A percentile compares a stretch with the other conserved stretches of the same genome.
Conservation (phyloP, 1,140 invertebrate species). For the Mycetomoellerius zeteki region DNA sequence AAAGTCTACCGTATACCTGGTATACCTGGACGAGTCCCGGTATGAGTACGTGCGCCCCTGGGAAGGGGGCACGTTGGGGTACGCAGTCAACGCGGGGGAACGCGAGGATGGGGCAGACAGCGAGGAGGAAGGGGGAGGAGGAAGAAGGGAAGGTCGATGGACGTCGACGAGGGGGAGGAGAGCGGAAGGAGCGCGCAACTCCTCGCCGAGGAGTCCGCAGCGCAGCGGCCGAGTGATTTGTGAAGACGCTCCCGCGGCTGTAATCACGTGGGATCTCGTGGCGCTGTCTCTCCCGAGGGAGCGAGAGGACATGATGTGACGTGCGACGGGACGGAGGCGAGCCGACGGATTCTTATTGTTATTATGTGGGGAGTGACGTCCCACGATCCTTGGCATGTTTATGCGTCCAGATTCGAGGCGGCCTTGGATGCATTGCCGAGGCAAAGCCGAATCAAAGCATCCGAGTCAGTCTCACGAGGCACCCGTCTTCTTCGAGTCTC, state of each 20-base stretch:
- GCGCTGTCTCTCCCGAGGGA: constrained; percentile 68
- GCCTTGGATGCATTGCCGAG: constrained; percentile 80
- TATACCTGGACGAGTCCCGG: constrained; percentile 64
- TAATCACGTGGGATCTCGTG: constrained; percentile 86
- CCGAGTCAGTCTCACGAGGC: constrained; percentile 67
- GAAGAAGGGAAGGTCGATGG: constrained; percentile 62
- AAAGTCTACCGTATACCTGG: constrained; percentile 64
- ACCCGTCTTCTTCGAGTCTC: constrained; percentile 63
- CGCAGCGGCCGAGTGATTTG: constrained; percentile 83
- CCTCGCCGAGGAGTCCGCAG: constrained; percentile 60
- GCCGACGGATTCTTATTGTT: constrained; percentile 84
- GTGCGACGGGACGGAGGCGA: constrained; percentile 62
- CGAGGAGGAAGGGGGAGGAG: constrained; percentile 47
- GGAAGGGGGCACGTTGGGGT: constrained; percentile 54
- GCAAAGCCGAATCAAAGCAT: constrained; percentile 77
- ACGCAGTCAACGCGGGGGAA: constrained; percentile 23
- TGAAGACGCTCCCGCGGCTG: constrained; percentile 86
- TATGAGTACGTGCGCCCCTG: constrained; percentile 45
- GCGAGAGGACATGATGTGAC: constrained; percentile 74
- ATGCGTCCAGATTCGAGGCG: constrained; percentile 84
- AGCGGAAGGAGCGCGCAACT: constrained; percentile 70
- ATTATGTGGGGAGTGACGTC: constrained; percentile 84
- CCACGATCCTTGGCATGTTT: constrained; percentile 84
- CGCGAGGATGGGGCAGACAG: constrained; percentile 15
- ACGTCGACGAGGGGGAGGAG: constrained; percentile 49